Evolutionary conservation across 1,140 invertebrate genomes (phyloP), one percentile per base, ranked within the genome.

Genomic region (Cotesia chilonis): DNA sequence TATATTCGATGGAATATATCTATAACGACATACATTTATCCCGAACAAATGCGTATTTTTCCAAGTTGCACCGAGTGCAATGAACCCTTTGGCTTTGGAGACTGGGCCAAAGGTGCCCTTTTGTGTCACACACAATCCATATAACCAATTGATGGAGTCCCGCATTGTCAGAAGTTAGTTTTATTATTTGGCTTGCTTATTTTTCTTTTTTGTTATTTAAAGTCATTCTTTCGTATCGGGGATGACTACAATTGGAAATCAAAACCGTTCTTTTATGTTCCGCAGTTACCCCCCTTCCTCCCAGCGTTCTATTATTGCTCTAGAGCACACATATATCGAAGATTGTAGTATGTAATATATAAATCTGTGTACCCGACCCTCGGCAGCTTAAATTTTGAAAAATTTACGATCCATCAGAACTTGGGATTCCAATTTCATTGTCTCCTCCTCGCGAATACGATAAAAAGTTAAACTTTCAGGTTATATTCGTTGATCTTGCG

Each of bases 121-220:
- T 52, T 70, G 59, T 70, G 60, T 64, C 17, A n/a, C 41, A 63
- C 37, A 57, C 41, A 60, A 70, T 70, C 55, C 57, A 70, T 51
- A 59, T 60, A 61, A 20, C 60, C 68, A 64, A 70, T 70, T 70
- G 68, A 70, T 63, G 60, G 41, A 70, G 59, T 63, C 68, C 20
- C 59, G 59, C 52, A 61, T 70, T 70, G 41, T 64, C 9, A 28
- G 14, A 64, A 70, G 63, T n/a, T 28, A 47, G 41, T 47, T 59
- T 55, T 70, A 35, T 70, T 70, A 9, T 70, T 41, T 47, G 35
- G 17, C 14, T 37, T 61, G 37, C 60, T 61, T 20, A 17, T 37
- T 61, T 36, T 61, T 61, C 12, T 60, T 36, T 60, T 60, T 36
- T 61, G 28, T 12, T 14, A 64, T 64, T 64, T 10, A 7, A 64